Base-by-base conservation (phyloP, 2,888 invertebrate genomes). In the Sinelater perroti region DNA sequence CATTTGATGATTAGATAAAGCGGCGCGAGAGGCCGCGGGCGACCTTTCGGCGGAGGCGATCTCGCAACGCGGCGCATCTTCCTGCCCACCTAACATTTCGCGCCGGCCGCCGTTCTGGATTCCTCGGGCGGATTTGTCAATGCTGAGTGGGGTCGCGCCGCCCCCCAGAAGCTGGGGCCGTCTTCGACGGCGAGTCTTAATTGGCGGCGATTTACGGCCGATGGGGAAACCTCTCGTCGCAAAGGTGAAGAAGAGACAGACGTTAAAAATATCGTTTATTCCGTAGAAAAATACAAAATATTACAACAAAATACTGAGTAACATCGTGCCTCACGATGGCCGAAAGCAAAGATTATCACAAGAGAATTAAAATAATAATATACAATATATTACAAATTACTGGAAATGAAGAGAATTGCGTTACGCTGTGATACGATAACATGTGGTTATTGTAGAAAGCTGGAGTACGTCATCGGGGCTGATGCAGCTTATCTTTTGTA, bases 401-500 rank as follows among this genome's bases (percentile, higher is more conserved):
- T 11, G 13, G 13, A 30, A 26, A 10, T 10, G 26, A 4, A 2
- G 10, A 4, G 30, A 30, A 16, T 6, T 8, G 16, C 16, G 3
- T 11, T 16, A 35, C 10, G 17, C 10, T 35, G 11, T 35, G 3
- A 35, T 35, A 11, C 3, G 17, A 35, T n/a, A 11, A 31, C 2
- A 31, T 31, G 6, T n/a, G 11, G 10, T 2, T 11, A 35, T 14
- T n/a, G 30, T 11, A 30, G 11, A 7, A 16, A 35, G 10, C 13
- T 31, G 2, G 16, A 14, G 36, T 7, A 36, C 3, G 14, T 13
- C 11, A 18, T 13, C 17, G n/a, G 14, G 3, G 33, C 7, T 30
- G 30, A 7, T 3, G 16, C 24, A 11, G 24, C 40, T 53, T 53
- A 53, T 53, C 53, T 72, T 47, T 74, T 75, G 42, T 67, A 67